Base-by-base conservation (phyloP, 2,113 vertebrate species). In the Alces alces region DNA sequence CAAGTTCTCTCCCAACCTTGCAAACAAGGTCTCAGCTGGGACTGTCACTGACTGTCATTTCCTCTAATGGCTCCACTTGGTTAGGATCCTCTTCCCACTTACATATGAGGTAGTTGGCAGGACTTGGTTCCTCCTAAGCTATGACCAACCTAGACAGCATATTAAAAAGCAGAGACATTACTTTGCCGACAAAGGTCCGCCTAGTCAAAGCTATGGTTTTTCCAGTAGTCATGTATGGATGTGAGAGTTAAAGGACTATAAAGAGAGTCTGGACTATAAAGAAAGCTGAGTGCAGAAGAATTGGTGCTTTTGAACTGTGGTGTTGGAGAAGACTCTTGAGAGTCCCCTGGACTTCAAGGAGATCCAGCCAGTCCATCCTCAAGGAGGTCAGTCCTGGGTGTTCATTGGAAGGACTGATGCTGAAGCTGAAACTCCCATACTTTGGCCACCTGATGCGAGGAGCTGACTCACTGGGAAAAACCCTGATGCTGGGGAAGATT, bases 251-350 rank as follows among this genome's bases (percentile, higher is more conserved):
- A 43, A 43, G 64, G 17, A 70, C n/a, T 21, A 1, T 70, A 3
- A 70, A 70, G n/a, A 70, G 43, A 43, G 43, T 43, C 1, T 43
- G 64, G 17, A 36, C n/a, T 11, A 1, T 70, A 3, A 70, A 70
- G n/a, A 70, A 5, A 70, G 64, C 17, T 70, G 2, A 70, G 64
- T 0, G 1, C n/a, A 0, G 0, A 66, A 66, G 2, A 66, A 21
- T 1, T 36, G 64, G 36, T 36, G 64, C 64, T 66, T 36, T 36
- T 36, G 33, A 66, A 36, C 64, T 36, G 33, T 36, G n/a, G 33
- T 66, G 33, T 11, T 66, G 17, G 33, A 36, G 64, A 66, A 70
- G n/a, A 36, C 64, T 21, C 64, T 36, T 11, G 17, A 36, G n/a
- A 11, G 17, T 70, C 17, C 64, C 64, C 21, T 36, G n/a, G 17